Evolutionary conservation across 2,797 vertebrate species (phyloP).

Genomic region (Sparus aurata): DNA sequence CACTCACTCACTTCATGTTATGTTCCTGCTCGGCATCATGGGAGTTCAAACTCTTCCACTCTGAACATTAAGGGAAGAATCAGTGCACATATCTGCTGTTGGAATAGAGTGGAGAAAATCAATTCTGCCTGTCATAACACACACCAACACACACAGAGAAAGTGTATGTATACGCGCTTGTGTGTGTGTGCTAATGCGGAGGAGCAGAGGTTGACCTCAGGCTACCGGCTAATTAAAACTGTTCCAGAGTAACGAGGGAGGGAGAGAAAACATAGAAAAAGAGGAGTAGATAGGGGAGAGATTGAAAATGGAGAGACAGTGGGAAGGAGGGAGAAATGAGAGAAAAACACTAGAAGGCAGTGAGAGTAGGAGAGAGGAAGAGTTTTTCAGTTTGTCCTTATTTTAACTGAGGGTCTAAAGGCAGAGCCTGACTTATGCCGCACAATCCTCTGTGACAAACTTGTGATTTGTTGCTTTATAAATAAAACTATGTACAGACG

Average conservation of each 20-base stretch:
- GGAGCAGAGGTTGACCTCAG: constrained; percentile 81
- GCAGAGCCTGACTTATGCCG: not conserved
- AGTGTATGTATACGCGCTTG: not conserved
- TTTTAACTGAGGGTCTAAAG: constrained; percentile 20
- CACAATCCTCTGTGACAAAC: not conserved
- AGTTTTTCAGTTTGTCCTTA: constrained; percentile 15
- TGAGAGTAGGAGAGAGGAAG: constrained; percentile 20
- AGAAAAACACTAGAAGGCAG: constrained; percentile 56
- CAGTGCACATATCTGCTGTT: constrained; percentile 59
- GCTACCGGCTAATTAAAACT: constrained; percentile 83
- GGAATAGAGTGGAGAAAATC: constrained; percentile 53
- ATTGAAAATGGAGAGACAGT: constrained; percentile 39
- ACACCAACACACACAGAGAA: constrained; percentile 1
- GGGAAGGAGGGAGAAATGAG: constrained; percentile 21
- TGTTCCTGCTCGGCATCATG: constrained; percentile 57
- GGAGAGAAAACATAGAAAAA: constrained; percentile 45
- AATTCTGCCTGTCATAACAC: constrained; percentile 66
- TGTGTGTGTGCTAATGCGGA: constrained; percentile 52
- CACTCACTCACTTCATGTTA: constrained; percentile 39
- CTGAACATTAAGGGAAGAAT: constrained; percentile 53
- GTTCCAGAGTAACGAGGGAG: constrained; percentile 71
- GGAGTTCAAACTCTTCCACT: constrained; percentile 52
- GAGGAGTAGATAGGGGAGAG: constrained; percentile 48
- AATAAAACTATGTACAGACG: not conserved
- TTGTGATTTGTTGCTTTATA: not conserved